Percentiles rank a stretch among this genome's conserved stretches.
Evolutionary conservation across 2,797 vertebrate species (phyloP).

Genomic region (Notolabrus celidotus): DNA sequence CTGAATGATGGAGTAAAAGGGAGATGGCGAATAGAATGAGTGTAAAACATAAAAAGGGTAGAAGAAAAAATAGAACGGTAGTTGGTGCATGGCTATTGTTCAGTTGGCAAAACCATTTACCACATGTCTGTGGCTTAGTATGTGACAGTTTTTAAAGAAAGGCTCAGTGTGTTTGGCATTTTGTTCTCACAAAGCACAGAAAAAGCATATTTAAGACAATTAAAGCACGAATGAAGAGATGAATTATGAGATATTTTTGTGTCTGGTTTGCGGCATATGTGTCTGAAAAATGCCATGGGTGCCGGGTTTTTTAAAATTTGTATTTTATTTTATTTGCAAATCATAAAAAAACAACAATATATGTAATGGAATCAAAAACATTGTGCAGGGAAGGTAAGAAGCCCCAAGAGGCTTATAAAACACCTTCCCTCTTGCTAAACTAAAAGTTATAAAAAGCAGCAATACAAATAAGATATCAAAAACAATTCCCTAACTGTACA

Average conservation of each 20-base stretch:
- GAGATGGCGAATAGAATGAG: background rate
- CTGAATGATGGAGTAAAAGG: background rate
- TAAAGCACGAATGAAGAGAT: background rate
- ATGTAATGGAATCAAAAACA: too few relatives aligned
- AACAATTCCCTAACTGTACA: too few relatives aligned
- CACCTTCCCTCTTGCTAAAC: too few relatives aligned
- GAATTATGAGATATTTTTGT: background rate
- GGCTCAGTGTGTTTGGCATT: conserved; percentile 3
- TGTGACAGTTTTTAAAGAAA: background rate
- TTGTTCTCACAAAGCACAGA: conserved; percentile 7
- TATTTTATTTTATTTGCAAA: too few relatives aligned
- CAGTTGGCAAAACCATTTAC: background rate
- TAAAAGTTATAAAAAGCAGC: too few relatives aligned
- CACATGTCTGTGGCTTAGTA: background rate
- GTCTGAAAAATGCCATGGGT: background rate
- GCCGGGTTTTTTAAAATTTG: too few relatives aligned
- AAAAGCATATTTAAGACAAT: conserved; percentile 10
- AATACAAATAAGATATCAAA: too few relatives aligned
- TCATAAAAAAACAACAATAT: too few relatives aligned
- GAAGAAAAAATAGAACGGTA: background rate
- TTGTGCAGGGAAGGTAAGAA: too few relatives aligned
- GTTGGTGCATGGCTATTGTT: background rate
- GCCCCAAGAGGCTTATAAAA: too few relatives aligned
- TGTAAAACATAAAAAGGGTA: background rate
- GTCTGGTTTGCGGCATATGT: background rate